Percentiles rank a stretch among this genome's conserved stretches.
Conservation (phyloP, 2,113 vertebrate genomes). For the Tragelaphus imberbis region DNA sequence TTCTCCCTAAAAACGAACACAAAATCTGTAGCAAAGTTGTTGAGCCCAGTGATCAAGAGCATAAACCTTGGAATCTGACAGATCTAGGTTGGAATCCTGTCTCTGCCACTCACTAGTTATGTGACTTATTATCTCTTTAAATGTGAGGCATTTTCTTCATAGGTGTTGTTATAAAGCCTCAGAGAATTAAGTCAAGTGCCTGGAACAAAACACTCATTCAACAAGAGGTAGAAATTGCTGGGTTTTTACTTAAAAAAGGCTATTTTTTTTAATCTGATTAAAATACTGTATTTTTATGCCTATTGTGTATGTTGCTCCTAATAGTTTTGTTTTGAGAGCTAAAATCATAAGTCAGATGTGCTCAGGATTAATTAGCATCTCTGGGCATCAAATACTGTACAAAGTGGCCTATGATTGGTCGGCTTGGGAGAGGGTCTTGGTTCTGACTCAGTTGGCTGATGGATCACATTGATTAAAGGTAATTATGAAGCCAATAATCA, state of each 20-base stretch:
- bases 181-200: background rate
- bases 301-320: background rate
- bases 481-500: background rate
- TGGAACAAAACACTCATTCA: constrained; percentile 4
- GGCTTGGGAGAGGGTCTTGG: background rate
- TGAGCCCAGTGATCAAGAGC: background rate
- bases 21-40: background rate
- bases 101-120: background rate
- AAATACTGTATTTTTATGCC: background rate
- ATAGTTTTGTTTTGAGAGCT: constrained; percentile 2
- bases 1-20: background rate
- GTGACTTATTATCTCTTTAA: background rate
- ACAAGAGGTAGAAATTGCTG: background rate
- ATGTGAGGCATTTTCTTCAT: background rate
- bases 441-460: background rate
- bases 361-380: background rate
- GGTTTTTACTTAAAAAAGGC: background rate
- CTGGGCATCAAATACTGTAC: background rate
- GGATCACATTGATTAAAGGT: background rate
- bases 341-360: background rate
- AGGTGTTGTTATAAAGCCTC: background rate
- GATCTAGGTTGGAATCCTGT: background rate
- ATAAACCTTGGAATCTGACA: background rate
- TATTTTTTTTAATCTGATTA: background rate
- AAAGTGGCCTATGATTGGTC: background rate